Evolutionary conservation across 2,888 invertebrate genomes (phyloP), one percentile per base, ranked within the genome.

Genomic region (Noctuana brunneofusca): DNA sequence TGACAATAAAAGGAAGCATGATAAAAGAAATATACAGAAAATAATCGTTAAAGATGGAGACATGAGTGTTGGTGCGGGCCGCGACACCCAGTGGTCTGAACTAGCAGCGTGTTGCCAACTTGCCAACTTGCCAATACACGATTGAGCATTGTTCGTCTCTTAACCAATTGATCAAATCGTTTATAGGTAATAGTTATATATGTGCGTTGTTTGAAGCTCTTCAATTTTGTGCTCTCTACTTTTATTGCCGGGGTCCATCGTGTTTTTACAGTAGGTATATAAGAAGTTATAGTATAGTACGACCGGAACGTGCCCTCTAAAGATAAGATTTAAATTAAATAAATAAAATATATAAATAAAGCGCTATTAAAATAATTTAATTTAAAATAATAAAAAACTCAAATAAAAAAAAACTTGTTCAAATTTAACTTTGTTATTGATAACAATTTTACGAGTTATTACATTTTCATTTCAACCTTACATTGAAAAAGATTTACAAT

Each of bases 1-100:
- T 81, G 75, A 81, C 82, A 86, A 74, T 74, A 80, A 80, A 79
- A 84, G 79, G 67, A 88, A 89, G 87, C 87, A 87, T 83, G 87
- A 83, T 81, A 71, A 84, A 79, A 78, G 66, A 67, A 78, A 78
- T 71, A 71, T 71, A 80, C 72, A 73, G 67, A 76, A 79, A 69
- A 68, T 52, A 75, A 76, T 72, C 68, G 50, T 50, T 62, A 68
- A 67, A 71, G 69, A 76, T 67, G 75, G 74, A 77, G 75, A 76
- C 73, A 75, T 79, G 83, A 77, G 73, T 72, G 75, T 68, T 74
- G 81, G 86, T 87, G 86, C 87, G 86, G 86, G 82, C 86, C 87
- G 84, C 86, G 80, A 64, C 67, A 64, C 73, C 73, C 72, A 65
- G 69, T 72, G 71, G 50, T 66, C 63, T 43, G 63, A 38, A 14